phyloP scores from a whole-genome alignment of 1,140 invertebrate species.

The Subanguina moxae region DNA sequence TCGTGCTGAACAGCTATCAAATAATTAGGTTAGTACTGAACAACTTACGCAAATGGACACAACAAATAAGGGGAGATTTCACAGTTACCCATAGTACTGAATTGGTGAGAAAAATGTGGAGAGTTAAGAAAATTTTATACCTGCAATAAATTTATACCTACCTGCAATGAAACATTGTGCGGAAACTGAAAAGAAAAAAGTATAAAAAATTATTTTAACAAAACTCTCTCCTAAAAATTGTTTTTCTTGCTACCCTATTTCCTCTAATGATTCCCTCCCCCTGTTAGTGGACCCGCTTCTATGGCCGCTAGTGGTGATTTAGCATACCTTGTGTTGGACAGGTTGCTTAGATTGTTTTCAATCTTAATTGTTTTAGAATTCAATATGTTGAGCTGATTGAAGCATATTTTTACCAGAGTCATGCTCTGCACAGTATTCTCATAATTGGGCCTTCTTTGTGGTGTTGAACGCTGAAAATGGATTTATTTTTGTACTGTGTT shows the following conservation, averaged over 20 bases:
- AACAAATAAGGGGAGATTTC: constrained; percentile 54
- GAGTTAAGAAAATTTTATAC: too few species aligned
- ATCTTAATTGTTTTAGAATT: not conserved
- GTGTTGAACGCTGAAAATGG: not conserved
- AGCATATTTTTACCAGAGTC: constrained; percentile 44
- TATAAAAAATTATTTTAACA: not conserved
- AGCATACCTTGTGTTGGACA: constrained; percentile 40
- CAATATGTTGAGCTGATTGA: not conserved
- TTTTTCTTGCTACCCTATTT: too few species aligned
- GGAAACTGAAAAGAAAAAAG: constrained; percentile 38
- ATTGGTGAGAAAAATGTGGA: too few species aligned
- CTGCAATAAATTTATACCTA: too few species aligned
- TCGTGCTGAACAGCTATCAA: constrained; percentile 21
- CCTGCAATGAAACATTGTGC: constrained; percentile 50
- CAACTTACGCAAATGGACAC: constrained; percentile 51
- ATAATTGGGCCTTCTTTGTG: constrained; percentile 42
- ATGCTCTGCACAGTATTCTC: constrained; percentile 54
- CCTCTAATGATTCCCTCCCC: too few species aligned
- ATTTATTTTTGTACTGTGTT: not conserved
- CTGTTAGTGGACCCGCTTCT: too few species aligned
- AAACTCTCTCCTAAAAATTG: too few species aligned
- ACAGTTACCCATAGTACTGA: constrained; percentile 31
- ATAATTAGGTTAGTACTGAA: not conserved
- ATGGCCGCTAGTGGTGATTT: not conserved
- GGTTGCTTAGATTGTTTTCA: constrained; percentile 56